Evolutionary conservation across 1,140 invertebrate genomes (phyloP).

Genomic region (Hestina assimilis): DNA sequence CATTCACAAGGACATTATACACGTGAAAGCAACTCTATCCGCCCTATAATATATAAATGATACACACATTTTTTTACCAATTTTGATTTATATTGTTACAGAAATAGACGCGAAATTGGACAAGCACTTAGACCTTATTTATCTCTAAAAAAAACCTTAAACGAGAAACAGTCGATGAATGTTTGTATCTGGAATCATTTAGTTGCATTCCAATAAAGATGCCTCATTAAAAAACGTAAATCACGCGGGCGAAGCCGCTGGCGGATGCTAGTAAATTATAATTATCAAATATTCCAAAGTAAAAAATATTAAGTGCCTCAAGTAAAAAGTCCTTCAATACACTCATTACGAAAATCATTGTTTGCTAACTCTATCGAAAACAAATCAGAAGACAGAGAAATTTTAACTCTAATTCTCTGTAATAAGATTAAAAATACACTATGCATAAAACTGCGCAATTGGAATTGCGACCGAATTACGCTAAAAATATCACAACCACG

Average conservation of each 20-base stretch:
- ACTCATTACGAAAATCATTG: neutral
- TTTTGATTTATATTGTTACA: no score
- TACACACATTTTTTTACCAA: no score
- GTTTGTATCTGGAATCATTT: no score
- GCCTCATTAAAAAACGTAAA: no score
- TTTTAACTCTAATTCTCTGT: neutral
- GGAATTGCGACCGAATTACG: slow-evolving; percentile 3
- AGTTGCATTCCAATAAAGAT: no score
- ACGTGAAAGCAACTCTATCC: no score
- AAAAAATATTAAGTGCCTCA: neutral
- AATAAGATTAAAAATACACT: neutral
- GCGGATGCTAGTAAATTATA: neutral
- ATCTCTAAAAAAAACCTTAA: no score
- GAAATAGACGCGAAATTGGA: no score
- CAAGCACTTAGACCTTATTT: no score
- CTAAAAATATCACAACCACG: slow-evolving; percentile 14
- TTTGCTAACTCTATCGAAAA: neutral
- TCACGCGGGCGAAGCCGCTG: neutral
- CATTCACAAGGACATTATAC: no score
- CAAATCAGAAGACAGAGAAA: neutral
- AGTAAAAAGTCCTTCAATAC: slow-evolving; percentile 1
- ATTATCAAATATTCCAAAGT: neutral
- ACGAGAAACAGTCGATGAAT: no score
- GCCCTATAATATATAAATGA: no score
- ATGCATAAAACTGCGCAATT: neutral